These are phyloP conservation scores for Brachypodius melanocephalos DNA, from an alignment of 2,113 vertebrate genomes.

Conservation along the genomic window DNA sequence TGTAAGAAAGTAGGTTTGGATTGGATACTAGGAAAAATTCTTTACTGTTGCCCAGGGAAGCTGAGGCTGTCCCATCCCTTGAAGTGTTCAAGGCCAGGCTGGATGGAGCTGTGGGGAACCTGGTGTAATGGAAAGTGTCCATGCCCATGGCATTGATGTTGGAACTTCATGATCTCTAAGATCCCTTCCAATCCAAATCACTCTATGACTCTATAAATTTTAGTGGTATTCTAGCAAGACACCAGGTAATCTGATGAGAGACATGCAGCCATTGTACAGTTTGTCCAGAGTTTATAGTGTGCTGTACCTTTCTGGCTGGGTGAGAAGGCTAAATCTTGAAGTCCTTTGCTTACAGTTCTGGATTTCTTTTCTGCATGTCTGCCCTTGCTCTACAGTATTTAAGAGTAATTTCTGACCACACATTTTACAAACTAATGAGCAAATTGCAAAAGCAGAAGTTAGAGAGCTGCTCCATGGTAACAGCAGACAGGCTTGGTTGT, in stretches of 20 bases:
- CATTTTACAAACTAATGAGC: not conserved
- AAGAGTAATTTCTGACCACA: not conserved
- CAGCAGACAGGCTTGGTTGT: not conserved
- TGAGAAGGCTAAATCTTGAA: not conserved
- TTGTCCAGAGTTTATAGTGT: not conserved
- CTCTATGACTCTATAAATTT: not conserved
- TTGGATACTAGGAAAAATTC: not conserved
- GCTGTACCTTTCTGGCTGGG: not conserved
- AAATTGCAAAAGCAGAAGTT: not conserved
- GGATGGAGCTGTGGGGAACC: not conserved
- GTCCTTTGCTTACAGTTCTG: not conserved
- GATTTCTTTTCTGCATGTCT: not conserved
- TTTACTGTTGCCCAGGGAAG: not conserved
- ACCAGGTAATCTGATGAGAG: not conserved
- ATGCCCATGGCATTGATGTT: not conserved
- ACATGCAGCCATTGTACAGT: not conserved
- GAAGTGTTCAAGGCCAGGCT: not conserved
- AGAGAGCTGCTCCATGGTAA: not conserved
- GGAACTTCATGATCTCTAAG: not conserved
- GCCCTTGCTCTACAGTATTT: not conserved
- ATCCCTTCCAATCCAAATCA: not conserved
- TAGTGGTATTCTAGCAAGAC: not conserved
- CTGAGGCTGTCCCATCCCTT: not conserved
- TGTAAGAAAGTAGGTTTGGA: not conserved
- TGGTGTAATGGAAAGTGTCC: not conserved